Base-by-base conservation (phyloP, 1,140 invertebrate species). In the Drosophila busckii region DNA sequence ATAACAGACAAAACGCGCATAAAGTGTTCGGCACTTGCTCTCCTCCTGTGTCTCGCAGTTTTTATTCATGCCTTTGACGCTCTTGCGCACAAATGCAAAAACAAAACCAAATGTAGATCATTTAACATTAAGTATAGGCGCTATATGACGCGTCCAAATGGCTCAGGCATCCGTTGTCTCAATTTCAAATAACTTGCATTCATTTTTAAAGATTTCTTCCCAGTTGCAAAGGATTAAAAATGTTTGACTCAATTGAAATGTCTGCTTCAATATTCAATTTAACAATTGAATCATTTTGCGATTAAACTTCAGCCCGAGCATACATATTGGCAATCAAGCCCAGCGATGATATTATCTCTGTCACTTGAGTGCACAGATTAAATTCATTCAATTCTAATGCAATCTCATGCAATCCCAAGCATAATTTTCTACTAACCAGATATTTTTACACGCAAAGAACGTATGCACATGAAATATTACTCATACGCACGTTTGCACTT, bases 401-500 rank as follows among this genome's bases (percentile, higher is more conserved):
- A 37, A 42, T 41, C 37, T 34, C 12, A 32, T 48, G 29, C 54
- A 50, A 50, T 44, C 25, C 29, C 15, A 26, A 22, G 23, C 40
- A 38, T 38, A 45, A 60, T 46, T 46, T 41, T 25, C 53, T 26
- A 16, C 26, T 34, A 53, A 26, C 7, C 38, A 31, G 2, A 19
- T 17, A 31, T 16, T 13, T 22, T 23, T 25, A 15, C 29, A 23
- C 8, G 10, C 49, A 2, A n/a, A n/a, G 13, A 25, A 17, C 19
- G 42, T 19, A 48, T 49, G 54, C 35, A 56, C 37, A 63, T 58
- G 12, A 45, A 45, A 58, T 58, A 50, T 58, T 50, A 63, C 45
- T 58, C 38, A 63, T 50, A 63, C 53, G 60, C 60, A 63, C 60
- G 53, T 38, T 37, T 63, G 60, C 60, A 63, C 53, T 50, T 58